Conservation (phyloP, 2,888 invertebrate species). For the Drosophila macrospina region DNA sequence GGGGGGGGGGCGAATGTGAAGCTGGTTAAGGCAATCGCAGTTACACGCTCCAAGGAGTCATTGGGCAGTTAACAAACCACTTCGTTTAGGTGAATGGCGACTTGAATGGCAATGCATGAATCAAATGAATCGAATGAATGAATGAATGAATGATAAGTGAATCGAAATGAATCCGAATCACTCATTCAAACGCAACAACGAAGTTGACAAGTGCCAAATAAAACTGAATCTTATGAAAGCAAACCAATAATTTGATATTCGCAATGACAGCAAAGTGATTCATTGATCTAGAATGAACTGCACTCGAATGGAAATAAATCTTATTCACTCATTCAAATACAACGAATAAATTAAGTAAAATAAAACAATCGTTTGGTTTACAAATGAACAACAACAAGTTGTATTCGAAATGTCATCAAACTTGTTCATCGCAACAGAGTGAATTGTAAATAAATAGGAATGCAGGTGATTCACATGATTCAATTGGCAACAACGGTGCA, state of each 20-base stretch:
- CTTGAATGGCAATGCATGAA: constrained; percentile 37
- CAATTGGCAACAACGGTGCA: not conserved
- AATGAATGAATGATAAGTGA: constrained; percentile 39
- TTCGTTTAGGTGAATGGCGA: constrained; percentile 66
- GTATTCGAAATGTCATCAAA: too few species aligned
- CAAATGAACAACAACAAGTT: constrained; percentile 1
- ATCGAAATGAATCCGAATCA: constrained; percentile 20
- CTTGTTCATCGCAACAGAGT: too few species aligned
- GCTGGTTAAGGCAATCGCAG: constrained; percentile 48
- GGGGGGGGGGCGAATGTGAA: not conserved
- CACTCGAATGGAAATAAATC: not conserved
- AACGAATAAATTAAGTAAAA: not conserved
- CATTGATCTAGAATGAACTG: not conserved
- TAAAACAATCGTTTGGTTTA: not conserved
- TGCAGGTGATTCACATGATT: not conserved
- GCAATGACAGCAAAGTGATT: not conserved
- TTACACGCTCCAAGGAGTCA: constrained; percentile 55
- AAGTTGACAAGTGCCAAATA: constrained; percentile 25
- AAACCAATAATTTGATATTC: constrained; percentile 1
- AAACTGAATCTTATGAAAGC: not conserved
- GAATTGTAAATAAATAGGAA: not conserved
- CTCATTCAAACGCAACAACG: too few species aligned
- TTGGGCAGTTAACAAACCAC: constrained; percentile 61
- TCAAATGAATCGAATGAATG: not conserved
- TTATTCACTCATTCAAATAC: not conserved